Base-by-base conservation (phyloP, 2,888 invertebrate genomes). In the Imbricaverruca yamaguchii region DNA sequence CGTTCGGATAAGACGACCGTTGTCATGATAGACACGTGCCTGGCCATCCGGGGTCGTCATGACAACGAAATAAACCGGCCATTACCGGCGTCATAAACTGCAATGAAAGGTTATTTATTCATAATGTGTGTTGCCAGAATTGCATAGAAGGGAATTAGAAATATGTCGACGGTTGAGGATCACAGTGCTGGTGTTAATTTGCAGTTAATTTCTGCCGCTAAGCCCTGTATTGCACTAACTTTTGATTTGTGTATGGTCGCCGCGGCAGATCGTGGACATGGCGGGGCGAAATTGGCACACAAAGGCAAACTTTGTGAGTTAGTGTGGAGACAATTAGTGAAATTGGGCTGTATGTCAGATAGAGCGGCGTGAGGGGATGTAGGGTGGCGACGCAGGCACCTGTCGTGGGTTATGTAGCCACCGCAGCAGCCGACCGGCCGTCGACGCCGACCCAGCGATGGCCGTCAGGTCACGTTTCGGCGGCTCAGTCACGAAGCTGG, bases 61-160 rank as follows among this genome's bases (percentile, higher is more conserved):
- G 74, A 55, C 21, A 23, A 74, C 74, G 21, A 21, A 4, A 55
- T 21, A n/a, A 55, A 55, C 23, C 74, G 53, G 55, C 74, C 23
- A 74, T 74, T 74, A 74, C 74, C 21, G 12, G 18, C 74, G 55
- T 55, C 53, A 55, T 74, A 74, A 74, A 74, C 74, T 74, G 74
- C 74, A 21, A 74, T 74, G 55, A 74, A 74, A 55, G 21, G 74
- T 74, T 74, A 74, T 74, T 74, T 74, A 74, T 74, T 74, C 74
- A 74, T 74, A 74, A 74, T 74, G 74, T 74, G 74, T 74, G 74
- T 74, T 74, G 74, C 53, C 74, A 53, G 74, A 74, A 74, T 74
- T 74, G 74, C 74, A 74, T 74, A 74, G 74, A 74, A 53, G 74
- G 74, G 55, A 74, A 74, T 74, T 74, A 74, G 74, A 74, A 74